Evolutionary conservation across 2,888 invertebrate genomes (phyloP), one percentile per base, ranked within the genome.

Genomic region (Erebia palarica): DNA sequence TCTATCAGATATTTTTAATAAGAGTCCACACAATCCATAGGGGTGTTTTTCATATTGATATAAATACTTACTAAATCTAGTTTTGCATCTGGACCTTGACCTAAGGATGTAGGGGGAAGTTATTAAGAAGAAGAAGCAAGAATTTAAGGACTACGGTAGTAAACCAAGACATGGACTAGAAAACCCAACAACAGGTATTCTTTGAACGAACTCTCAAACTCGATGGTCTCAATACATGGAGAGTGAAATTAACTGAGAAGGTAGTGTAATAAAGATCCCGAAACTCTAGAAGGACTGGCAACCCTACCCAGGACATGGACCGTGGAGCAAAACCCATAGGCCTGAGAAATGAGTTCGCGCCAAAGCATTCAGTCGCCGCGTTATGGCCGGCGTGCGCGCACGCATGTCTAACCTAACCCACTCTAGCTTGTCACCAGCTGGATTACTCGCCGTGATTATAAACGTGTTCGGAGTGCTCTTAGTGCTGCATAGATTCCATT

Each of bases 361-460:
- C 64, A 60, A 59, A 65, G 68, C 71, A 64, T 60, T 42, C 87
- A 88, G 87, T 88, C 82, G 81, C 75, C 81, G 85, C 79, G 81
- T 78, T 77, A 73, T 71, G 65, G 80, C 78, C 84, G 84, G 76
- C 78, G 73, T 63, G 73, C 42, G 66, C 73, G 71, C 71, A 73
- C 73, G 73, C 63, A 61, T 63, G 47, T 49, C 42, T 61, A 36
- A n/a, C 61, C 44, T 61, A 16, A 61, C 63, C 49, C 27, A 7
- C 11, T 47, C 47, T 47, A 3, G 47, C 21, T 57, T 16, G 57
- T 5, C 1, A 57, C 66, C 21, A 14, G n/a, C 42, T 44, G 44
- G 42, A 55, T 42, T 47, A 5, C 63, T 42, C 59, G 59, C 36
- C 68, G 63, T 27, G 16, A 58, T 51, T 47, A 60, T n/a, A 53